Conservation (phyloP, 2,113 vertebrate genomes). For the Mobula hypostoma region DNA sequence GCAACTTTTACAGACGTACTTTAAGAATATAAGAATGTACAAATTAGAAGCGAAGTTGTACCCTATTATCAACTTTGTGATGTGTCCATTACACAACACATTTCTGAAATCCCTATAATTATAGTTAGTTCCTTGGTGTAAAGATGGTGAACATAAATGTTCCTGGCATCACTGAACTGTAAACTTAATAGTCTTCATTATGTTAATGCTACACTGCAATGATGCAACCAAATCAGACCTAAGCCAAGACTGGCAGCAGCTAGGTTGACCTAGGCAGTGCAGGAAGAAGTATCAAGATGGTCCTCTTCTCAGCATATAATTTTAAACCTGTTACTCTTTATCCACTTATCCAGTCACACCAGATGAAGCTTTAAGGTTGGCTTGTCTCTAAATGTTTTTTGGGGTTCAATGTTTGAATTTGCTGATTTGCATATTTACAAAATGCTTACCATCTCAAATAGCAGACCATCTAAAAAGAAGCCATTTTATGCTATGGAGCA, state of each 20-base stretch:
- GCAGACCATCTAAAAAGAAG: neutral
- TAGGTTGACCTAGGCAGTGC: neutral
- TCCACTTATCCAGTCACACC: neutral
- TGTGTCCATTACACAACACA: too few relatives aligned
- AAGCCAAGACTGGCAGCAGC: neutral
- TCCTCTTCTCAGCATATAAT: neutral
- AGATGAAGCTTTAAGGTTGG: neutral
- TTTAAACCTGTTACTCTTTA: neutral
- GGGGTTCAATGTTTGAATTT: neutral
- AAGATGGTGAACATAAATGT: too few relatives aligned
- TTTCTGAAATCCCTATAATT: too few relatives aligned
- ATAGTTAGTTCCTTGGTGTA: too few relatives aligned
- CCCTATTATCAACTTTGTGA: too few relatives aligned
- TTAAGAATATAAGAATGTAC: too few relatives aligned
- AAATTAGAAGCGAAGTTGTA: too few relatives aligned
- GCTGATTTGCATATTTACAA: neutral
- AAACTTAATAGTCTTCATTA: neutral
- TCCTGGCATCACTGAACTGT: too few relatives aligned
- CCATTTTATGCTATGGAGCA: neutral
- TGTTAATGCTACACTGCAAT: neutral
- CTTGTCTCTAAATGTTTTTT: neutral
- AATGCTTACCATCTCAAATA: neutral
- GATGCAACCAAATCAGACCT: neutral
- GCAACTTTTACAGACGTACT: too few relatives aligned
- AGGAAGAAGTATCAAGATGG: neutral